A percentile compares a stretch with the other conserved stretches of the same genome.
Evolutionary conservation across 2,888 invertebrate species (phyloP).

Genomic region (Troides helena): DNA sequence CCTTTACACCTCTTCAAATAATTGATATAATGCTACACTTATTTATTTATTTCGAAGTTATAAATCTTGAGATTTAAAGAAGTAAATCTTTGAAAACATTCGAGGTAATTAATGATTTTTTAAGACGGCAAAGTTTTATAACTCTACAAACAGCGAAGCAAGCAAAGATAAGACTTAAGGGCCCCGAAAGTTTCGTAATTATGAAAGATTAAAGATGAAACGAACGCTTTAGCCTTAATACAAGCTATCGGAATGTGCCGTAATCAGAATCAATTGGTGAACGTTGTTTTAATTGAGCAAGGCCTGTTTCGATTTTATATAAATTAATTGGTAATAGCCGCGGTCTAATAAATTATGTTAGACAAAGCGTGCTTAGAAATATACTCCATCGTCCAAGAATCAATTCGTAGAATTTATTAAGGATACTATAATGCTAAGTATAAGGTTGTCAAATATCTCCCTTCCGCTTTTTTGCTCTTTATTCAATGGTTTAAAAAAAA

Average conservation of each 20-base stretch:
- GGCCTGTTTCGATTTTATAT: not conserved
- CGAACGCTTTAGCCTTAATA: conserved; percentile 14
- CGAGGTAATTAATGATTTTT: conserved; percentile 29
- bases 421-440: too few species aligned
- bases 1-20: not conserved
- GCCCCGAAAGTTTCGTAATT: conserved; percentile 30
- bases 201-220: conserved; percentile 32
- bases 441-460: too few species aligned
- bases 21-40: not conserved
- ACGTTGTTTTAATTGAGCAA: not conserved
- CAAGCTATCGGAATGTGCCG: conserved; percentile 12
- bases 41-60: conserved; percentile 18
- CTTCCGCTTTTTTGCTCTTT: too few species aligned
- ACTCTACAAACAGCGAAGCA: conserved; percentile 31
- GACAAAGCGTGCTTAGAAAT: not conserved
- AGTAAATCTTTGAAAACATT: conserved; percentile 29
- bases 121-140: conserved; percentile 27
- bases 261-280: conserved; percentile 6
- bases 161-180: conserved; percentile 30
- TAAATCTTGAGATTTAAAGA: conserved; percentile 24
- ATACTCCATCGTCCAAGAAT: too few species aligned
- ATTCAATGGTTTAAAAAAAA: too few species aligned
- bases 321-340: conserved; percentile 14
- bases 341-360: not conserved
- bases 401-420: too few species aligned